phyloP scores from a whole-genome alignment of 2,113 vertebrate genomes.

The Cochlearius cochlearius region DNA sequence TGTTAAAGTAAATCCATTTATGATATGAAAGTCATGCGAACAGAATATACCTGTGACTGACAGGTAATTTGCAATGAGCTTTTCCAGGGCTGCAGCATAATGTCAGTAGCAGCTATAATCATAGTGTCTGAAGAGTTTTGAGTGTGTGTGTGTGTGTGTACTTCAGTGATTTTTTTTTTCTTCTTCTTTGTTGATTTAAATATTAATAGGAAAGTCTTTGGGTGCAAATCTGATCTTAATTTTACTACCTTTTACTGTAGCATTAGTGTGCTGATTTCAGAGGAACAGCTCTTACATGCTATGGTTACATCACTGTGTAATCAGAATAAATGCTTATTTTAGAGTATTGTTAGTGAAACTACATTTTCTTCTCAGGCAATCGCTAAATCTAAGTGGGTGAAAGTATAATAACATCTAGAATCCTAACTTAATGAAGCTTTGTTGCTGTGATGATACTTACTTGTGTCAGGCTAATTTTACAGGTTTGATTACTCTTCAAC shows the following conservation, averaged over 20 bases:
- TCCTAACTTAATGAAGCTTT: slow-evolving; percentile 7
- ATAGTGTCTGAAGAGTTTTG: not conserved
- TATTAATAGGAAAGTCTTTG: not conserved
- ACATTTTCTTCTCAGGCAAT: not conserved
- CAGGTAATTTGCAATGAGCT: not conserved
- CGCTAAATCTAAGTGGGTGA: not conserved
- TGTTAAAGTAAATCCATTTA: not conserved
- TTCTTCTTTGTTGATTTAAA: not conserved
- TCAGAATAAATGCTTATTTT: not conserved
- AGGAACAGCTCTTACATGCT: not conserved
- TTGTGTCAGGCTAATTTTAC: slow-evolving; percentile 12
- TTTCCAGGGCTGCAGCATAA: not conserved
- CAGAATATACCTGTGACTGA: not conserved
- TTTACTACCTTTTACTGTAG: not conserved
- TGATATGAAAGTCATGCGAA: not conserved
- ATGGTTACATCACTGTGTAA: not conserved
- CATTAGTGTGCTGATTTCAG: not conserved
- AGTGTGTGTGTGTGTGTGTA: not conserved
- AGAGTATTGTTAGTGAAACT: not conserved
- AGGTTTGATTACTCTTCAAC: slow-evolving; percentile 29
- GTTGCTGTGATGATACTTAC: not conserved
- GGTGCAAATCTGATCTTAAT: not conserved
- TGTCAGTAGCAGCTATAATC: not conserved
- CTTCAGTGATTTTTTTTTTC: not conserved
- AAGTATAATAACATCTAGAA: not conserved